Evolutionary conservation across 1,140 invertebrate genomes (phyloP), one percentile per base, ranked within the genome.

Genomic region (Drosophila oshimai): DNA sequence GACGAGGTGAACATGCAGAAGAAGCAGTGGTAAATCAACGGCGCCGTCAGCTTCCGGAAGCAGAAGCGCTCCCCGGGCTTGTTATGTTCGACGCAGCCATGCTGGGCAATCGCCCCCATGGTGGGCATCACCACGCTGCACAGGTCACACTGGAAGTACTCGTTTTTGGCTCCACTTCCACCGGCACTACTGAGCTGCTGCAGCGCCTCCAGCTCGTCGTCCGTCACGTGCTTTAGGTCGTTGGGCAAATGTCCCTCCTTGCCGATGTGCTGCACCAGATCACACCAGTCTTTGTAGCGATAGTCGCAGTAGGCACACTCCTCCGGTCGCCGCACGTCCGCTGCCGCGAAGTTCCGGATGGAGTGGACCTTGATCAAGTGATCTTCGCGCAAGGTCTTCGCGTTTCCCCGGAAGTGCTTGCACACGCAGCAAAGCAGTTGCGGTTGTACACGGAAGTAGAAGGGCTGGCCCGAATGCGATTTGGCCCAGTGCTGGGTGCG

Each of bases 401-500:
- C 65, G 15, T 51, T 80, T 33, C 75, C 50, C 6, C 12, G 29
- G 10, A 47, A 86, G 1, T 5, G n/a, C 9, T 45, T 51, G 53
- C 80, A 86, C 2, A 31, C 22, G 2, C 53, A 53, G 18, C 80
- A 86, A 18, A 70, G 53, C 0, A 86, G 37, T 12, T 57, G 47
- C 5, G 71, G 72, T 17, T 87, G 81, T 2, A 76, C 76, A 5
- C 61, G 65, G 29, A 86, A 86, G 13, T 68, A 80, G 41, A 86
- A 86, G 0, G 80, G 67, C 28, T 49, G 47, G 1, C 76, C 57
- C 3, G 50, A n/a, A 53, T 86, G 80, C 9, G 1, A 6, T 2
- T n/a, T n/a, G 1, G 61, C 20, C 57, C 75, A 84, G 47, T 86
- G 80, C 10, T 87, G 22, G 10, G 18, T 28, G n/a, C 61, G 61